Evolutionary conservation across 2,888 invertebrate genomes (phyloP), one percentile per base, ranked within the genome.

Genomic region (Miltochrista miniata): DNA sequence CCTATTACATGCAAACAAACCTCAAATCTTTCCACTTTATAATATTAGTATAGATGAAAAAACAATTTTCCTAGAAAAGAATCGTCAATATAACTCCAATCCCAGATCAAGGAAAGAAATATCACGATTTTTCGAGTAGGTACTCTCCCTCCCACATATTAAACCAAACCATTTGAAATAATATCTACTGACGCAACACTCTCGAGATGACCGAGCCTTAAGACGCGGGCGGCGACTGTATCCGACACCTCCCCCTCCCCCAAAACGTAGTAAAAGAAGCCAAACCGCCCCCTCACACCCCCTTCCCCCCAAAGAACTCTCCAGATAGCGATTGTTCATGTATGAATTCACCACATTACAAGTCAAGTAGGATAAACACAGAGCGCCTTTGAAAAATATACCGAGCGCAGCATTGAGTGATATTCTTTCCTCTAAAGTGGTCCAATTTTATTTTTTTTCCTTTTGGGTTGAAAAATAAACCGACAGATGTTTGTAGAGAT

Each of bases 321-420:
- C 83, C 71, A 79, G 79, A 77, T 71, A 84, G 73, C 87, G 78
- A 90, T 92, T 94, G 93, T 93, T 93, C 93, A 94, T 94, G 93
- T 94, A 94, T 94, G 93, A 93, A 94, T 94, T 93, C 94, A 94
- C 92, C 93, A 94, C 94, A 94, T 94, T 93, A 94, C 85, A 90
- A 93, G 92, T 92, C 93, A 93, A 92, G 93, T 92, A 92, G 92
- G 92, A 92, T 92, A 90, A 91, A 90, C 90, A 90, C 90, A 83
- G 85, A 83, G 84, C 85, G 84, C 80, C 87, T 85, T 87, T 81
- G 83, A 81, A 83, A 87, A 84, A 88, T 87, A 88, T 83, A 83
- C 78, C 72, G 70, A 70, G 76, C 82, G 77, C 76, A 70, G 76
- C 82, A 78, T 77, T 79, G 85, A 87, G 80, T 81, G 83, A 87